A percentile compares a stretch with the other conserved stretches of the same genome.
These are phyloP conservation scores for Melolontha melolontha DNA, from an alignment of 2,888 invertebrate species.

Conservation along the genomic window DNA sequence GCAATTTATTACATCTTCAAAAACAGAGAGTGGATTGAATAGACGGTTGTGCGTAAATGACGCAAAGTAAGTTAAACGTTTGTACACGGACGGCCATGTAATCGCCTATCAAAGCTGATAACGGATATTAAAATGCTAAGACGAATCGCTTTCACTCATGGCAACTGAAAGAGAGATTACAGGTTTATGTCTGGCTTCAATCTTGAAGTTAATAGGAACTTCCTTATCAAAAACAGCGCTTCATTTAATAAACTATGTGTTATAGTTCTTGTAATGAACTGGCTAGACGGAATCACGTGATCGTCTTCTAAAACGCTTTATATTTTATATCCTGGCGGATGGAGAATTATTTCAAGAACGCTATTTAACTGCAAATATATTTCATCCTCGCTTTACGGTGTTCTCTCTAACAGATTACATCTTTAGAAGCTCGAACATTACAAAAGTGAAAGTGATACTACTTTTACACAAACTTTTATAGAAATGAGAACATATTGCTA, in stretches of 20 bases:
- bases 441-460: too few relatives aligned
- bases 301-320: slow-evolving; percentile 22
- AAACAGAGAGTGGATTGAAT: too few relatives aligned
- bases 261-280: slow-evolving; percentile 28
- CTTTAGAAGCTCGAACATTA: too few relatives aligned
- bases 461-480: too few relatives aligned
- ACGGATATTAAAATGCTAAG: slow-evolving; percentile 24
- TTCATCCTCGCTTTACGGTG: too few relatives aligned
- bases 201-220: slow-evolving; percentile 44
- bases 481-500: too few relatives aligned
- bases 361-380: too few relatives aligned
- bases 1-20: too few relatives aligned
- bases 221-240: slow-evolving; percentile 44
- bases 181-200: slow-evolving; percentile 41
- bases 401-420: too few relatives aligned
- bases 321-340: slow-evolving; percentile 24
- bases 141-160: slow-evolving; percentile 13
- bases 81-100: neutral
- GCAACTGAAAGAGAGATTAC: slow-evolving; percentile 30
- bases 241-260: slow-evolving; percentile 40
- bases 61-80: neutral
- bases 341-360: slow-evolving; percentile 8
- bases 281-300: slow-evolving; percentile 33
- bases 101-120: slow-evolving; percentile 23
- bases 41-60: neutral